phyloP scores from a whole-genome alignment of 2,113 vertebrate genomes.

The Canis aureus region DNA sequence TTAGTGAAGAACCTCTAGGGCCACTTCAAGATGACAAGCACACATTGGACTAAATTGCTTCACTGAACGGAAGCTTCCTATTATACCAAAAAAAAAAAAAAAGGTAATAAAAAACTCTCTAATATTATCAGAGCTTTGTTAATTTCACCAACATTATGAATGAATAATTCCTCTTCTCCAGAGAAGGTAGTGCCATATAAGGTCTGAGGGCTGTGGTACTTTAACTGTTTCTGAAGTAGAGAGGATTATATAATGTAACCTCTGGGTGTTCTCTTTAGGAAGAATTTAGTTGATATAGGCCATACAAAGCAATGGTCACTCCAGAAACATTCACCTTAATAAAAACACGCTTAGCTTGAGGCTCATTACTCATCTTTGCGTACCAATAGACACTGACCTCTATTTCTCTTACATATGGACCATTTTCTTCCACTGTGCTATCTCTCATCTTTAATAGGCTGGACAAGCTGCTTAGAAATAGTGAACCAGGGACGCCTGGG shows the following conservation, averaged over 20 bases:
- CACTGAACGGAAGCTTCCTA: neutral
- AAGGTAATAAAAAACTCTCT: neutral
- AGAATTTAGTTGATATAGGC: neutral
- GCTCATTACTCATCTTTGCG: neutral
- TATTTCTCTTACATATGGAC: neutral
- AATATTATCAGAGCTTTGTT: neutral
- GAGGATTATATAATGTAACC: neutral
- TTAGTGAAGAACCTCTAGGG: neutral
- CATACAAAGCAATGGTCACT: neutral
- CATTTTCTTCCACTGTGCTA: neutral
- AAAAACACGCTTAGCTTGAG: neutral
- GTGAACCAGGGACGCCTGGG: neutral
- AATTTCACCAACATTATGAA: neutral
- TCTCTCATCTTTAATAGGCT: neutral
- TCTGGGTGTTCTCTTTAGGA: neutral
- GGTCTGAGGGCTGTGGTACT: neutral
- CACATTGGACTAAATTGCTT: neutral
- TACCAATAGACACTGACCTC: neutral
- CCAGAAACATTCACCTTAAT: neutral
- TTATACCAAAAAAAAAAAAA: neutral
- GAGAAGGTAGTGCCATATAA: neutral
- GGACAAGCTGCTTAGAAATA: neutral
- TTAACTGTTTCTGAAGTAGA: neutral
- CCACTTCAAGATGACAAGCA: constrained; percentile 11
- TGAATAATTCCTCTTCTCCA: neutral